Conservation (phyloP, 2,888 invertebrate genomes). For the Escarpia spicata region DNA sequence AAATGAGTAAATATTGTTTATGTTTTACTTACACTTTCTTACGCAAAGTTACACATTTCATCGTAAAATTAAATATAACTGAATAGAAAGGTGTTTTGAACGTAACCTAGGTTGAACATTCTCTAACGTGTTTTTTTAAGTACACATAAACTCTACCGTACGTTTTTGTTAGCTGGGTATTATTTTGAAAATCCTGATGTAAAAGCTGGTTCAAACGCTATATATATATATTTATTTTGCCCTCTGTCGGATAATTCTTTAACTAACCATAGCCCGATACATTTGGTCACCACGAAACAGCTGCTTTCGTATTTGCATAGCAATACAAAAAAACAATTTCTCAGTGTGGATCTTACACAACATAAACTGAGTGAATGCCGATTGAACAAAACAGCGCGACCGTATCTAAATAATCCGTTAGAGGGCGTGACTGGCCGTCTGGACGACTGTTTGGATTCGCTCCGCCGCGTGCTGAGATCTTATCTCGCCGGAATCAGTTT, state of each 20-base stretch:
- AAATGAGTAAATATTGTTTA: no score
- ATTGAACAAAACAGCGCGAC: neutral
- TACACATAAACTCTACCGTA: no score
- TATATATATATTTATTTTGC: neutral
- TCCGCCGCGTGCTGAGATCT: neutral
- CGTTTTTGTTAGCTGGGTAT: no score
- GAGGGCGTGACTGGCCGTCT: neutral
- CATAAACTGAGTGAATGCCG: neutral
- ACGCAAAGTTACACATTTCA: no score
- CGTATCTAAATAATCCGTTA: neutral
- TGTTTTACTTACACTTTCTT: no score
- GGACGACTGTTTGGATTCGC: neutral
- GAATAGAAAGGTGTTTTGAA: no score
- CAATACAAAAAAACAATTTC: neutral
- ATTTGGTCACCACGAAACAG: neutral
- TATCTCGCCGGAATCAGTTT: constrained; percentile 3
- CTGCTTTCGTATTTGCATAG: neutral
- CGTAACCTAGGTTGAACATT: no score
- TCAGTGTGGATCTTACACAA: neutral
- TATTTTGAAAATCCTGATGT: no score
- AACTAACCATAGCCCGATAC: neutral
- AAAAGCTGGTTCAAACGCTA: neutral
- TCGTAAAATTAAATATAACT: no score
- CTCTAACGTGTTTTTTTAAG: no score
- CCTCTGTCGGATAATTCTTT: neutral